Base-by-base conservation (phyloP, 2,888 invertebrate genomes). In the Sinotaia quadrata region DNA sequence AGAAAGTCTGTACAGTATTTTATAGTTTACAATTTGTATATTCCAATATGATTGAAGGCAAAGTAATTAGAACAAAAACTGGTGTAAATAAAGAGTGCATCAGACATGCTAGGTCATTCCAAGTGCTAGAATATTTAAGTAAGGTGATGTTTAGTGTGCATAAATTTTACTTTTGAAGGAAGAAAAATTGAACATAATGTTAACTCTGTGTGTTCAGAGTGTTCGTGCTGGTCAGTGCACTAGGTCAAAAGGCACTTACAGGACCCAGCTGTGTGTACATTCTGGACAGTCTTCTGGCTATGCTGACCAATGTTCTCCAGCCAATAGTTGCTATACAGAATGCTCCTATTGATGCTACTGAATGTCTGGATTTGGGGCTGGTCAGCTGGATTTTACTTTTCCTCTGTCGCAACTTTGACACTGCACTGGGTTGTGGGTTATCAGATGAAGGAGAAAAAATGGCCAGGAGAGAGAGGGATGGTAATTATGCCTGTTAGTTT, bases 191-290 rank as follows among this genome's bases (percentile, higher is more conserved):
- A n/a, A n/a, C n/a, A n/a, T n/a, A n/a, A n/a, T n/a, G 36, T 57
- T 57, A 33, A 7, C 34, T 29, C 47, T 47, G 18, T 57, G 37
- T 33, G 0, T 18, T 31, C 74, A 87, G 95, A 83, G 94, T 96
- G 72, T 94, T 97, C 84, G 93, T 96, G 76, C 90, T 96, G 71
- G 89, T 96, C 74, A 93, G 95, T 75, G 95, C 94, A 88, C 91
- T 97, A 90, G 94, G 94, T 67, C 93, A 95, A 81, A 94, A 94
- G 85, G 94, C 93, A 72, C 90, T 93, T 81, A 78, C 79, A 60
- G 83, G 85, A 31, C 80, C 82, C 7, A 78, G 80, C 74, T 81
- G 85, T 27, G 77, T 81, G 27, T 75, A 77, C 57, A 82, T 87
- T 34, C 80, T 88, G 75, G 85, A 87, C 67, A 85, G 84, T 69